These are phyloP conservation scores for Thunnus maccoyii DNA, from an alignment of 2,113 vertebrate genomes.

Conservation along the genomic window DNA sequence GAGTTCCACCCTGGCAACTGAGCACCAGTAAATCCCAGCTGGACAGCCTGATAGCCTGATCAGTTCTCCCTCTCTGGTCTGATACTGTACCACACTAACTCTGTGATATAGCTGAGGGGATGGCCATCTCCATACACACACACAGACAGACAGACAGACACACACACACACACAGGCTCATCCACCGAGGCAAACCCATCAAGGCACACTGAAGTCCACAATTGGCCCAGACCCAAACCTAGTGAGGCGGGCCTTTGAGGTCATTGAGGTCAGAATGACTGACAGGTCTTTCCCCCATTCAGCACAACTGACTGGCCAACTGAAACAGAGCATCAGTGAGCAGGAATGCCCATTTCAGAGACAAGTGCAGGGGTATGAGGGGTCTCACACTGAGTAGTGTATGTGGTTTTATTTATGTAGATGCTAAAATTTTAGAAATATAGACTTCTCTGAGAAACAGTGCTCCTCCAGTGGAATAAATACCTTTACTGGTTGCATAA, in stretches of 20 bases:
- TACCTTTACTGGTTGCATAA: neutral
- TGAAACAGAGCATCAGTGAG: conserved; percentile 32
- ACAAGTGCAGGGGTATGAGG: neutral
- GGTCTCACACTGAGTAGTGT: neutral
- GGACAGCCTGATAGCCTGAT: conserved; percentile 30
- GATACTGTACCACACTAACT: conserved; percentile 16
- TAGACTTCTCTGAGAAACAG: neutral
- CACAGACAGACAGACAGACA: conserved; percentile 24
- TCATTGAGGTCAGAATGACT: conserved; percentile 51
- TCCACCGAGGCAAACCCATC: conserved; percentile 32
- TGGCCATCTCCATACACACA: conserved; percentile 55
- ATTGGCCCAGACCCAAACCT: conserved; percentile 45
- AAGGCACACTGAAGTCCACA: conserved; percentile 47
- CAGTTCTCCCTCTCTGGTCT: conserved; percentile 45
- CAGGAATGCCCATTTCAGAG: neutral
- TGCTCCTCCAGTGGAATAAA: neutral
- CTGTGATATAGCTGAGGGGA: conserved; percentile 73
- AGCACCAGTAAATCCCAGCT: conserved; percentile 36
- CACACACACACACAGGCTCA: conserved; percentile 18
- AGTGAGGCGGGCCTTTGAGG: conserved; percentile 50
- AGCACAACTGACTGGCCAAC: conserved; percentile 34
- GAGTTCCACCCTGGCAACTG: conserved; percentile 44
- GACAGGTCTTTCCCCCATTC: conserved; percentile 39
- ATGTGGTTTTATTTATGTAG: conserved; percentile 6
- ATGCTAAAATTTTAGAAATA: neutral